phyloP scores from a whole-genome alignment of 2,113 vertebrate species.

The Scomber japonicus region DNA sequence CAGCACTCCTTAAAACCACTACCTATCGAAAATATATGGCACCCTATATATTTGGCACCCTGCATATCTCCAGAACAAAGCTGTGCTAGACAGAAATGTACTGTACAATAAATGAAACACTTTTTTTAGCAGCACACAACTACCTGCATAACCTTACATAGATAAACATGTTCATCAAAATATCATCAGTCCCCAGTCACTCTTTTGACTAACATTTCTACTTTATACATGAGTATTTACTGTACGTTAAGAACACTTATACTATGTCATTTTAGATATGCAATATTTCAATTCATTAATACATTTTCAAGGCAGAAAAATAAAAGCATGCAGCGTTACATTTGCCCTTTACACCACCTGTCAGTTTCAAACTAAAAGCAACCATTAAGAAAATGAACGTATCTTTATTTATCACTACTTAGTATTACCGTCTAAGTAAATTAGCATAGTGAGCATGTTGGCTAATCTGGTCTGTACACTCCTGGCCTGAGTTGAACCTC shows the following conservation, averaged over 20 bases:
- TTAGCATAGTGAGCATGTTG: conserved; percentile 12
- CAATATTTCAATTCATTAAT: too few relatives aligned
- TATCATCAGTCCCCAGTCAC: background rate
- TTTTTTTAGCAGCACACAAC: too few relatives aligned
- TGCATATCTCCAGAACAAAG: background rate
- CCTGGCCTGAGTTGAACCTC: conserved; percentile 6
- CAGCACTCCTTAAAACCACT: too few relatives aligned
- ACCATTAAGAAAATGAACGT: background rate
- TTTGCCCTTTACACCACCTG: conserved; percentile 1
- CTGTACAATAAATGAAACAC: background rate
- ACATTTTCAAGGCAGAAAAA: too few relatives aligned
- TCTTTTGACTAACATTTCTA: background rate
- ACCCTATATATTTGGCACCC: too few relatives aligned
- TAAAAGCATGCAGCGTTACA: background rate
- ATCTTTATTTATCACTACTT: conserved; percentile 2
- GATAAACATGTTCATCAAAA: background rate
- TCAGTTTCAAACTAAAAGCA: background rate
- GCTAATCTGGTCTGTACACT: background rate
- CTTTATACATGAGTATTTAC: background rate
- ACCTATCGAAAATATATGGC: too few relatives aligned
- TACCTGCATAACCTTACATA: background rate
- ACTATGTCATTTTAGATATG: too few relatives aligned
- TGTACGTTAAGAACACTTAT: background rate
- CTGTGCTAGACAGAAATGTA: background rate
- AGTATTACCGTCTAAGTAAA: background rate